phyloP scores from a whole-genome alignment of 1,140 invertebrate species.

The Onthophagus taurus region DNA sequence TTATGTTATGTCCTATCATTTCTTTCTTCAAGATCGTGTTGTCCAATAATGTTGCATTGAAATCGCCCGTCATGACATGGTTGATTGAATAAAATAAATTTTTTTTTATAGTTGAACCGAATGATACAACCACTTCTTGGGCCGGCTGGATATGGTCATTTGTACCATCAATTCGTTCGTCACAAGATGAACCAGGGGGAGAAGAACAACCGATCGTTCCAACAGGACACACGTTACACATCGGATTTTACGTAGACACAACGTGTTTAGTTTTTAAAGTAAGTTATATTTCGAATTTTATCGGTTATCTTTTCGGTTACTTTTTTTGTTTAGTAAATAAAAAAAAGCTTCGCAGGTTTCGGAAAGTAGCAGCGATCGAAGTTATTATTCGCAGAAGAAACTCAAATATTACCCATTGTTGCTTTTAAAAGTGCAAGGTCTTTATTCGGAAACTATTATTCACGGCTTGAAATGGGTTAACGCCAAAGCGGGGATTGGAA shows the following conservation, averaged over 20 bases:
- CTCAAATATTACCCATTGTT: constrained; percentile 32
- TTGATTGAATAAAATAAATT: too few relatives aligned
- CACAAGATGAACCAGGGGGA: constrained; percentile 29
- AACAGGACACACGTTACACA: constrained; percentile 28
- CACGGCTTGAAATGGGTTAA: constrained; percentile 32
- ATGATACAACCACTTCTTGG: constrained; percentile 20
- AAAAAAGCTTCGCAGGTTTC: constrained; percentile 24
- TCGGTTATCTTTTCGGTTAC: too few relatives aligned
- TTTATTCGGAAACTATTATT: constrained; percentile 30
- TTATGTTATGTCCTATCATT: too few relatives aligned
- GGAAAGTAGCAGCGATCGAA: constrained; percentile 26
- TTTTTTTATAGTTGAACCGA: background rate
- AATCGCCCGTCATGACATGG: too few relatives aligned
- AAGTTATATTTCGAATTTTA: background rate
- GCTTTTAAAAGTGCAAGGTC: constrained; percentile 30
- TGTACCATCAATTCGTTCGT: constrained; percentile 32
- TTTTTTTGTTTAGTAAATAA: too few relatives aligned
- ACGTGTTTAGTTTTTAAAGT: constrained; percentile 35
- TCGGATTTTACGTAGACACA: constrained; percentile 35
- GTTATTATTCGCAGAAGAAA: constrained; percentile 33
- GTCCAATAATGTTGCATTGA: too few relatives aligned
- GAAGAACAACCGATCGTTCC: constrained; percentile 21
- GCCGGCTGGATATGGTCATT: constrained; percentile 37
- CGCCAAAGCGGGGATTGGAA: constrained; percentile 28
- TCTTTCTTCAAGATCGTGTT: too few relatives aligned